phyloP scores from a whole-genome alignment of 1,140 invertebrate species.

The Brachionus calyciflorus region DNA sequence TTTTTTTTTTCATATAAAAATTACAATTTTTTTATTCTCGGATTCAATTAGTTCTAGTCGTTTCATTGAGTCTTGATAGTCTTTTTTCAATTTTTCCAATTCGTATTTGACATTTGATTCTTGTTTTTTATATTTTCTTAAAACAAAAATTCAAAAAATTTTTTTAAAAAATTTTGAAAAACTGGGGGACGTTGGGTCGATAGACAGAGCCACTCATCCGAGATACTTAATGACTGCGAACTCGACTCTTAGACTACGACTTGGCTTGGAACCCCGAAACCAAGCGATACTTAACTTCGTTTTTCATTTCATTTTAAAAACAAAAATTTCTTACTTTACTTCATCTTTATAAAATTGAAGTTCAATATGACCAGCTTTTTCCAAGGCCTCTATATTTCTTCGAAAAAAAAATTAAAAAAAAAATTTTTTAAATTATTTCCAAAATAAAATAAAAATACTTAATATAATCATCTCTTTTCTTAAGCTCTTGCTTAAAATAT shows the following conservation, averaged over 20 bases:
- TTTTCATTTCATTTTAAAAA: too few species aligned
- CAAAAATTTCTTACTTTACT: conserved; percentile 23
- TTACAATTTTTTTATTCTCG: conserved; percentile 28
- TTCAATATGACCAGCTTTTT: conserved; percentile 37
- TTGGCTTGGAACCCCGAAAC: too few species aligned
- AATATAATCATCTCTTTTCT: conserved; percentile 41
- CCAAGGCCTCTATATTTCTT: conserved; percentile 28
- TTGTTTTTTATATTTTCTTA: conserved; percentile 43
- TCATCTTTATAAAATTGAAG: conserved; percentile 46
- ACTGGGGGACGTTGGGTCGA: too few species aligned
- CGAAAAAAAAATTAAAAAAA: background rate
- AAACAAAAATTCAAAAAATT: background rate
- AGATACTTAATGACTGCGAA: too few species aligned
- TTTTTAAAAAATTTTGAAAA: conserved; percentile 1
- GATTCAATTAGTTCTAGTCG: background rate
- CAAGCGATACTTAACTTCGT: too few species aligned
- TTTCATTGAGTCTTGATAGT: conserved; percentile 5
- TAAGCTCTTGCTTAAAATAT: conserved; percentile 39
- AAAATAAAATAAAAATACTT: background rate
- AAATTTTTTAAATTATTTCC: background rate
- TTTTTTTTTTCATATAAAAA: background rate
- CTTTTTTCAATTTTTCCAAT: conserved; percentile 36
- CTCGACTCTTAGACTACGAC: too few species aligned
- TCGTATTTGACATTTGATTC: background rate
- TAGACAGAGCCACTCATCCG: too few species aligned